phyloP scores from a whole-genome alignment of 2,888 invertebrate species.

The Esperia sulphurella region DNA sequence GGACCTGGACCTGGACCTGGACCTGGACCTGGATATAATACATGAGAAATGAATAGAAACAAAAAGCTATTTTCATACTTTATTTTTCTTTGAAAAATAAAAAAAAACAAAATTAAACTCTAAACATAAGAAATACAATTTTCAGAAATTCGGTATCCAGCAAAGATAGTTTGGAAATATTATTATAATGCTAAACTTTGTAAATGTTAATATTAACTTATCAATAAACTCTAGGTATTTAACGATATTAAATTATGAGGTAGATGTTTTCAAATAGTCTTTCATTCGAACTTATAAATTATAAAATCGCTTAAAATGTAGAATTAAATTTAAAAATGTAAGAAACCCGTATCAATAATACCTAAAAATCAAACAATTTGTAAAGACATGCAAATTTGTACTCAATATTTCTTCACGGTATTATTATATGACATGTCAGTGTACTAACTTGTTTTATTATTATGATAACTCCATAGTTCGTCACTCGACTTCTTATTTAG shows the following conservation, averaged over 20 bases:
- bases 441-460: no score
- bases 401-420: not conserved
- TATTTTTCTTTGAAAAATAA: slow-evolving; percentile 74
- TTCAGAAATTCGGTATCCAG: slow-evolving; percentile 58
- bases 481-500: no score
- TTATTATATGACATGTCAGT: not conserved
- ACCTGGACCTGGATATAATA: no score
- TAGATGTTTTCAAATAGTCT: slow-evolving; percentile 77
- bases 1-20: no score
- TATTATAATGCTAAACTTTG: slow-evolving; percentile 59
- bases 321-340: slow-evolving; percentile 39
- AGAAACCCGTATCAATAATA: slow-evolving; percentile 49
- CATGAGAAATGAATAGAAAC: slow-evolving; percentile 28
- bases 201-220: slow-evolving; percentile 69
- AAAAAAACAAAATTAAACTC: slow-evolving; percentile 73
- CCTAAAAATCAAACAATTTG: slow-evolving; percentile 12
- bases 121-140: slow-evolving; percentile 62
- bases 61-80: slow-evolving; percentile 42
- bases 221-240: slow-evolving; percentile 63
- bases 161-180: slow-evolving; percentile 48
- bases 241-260: slow-evolving; percentile 75
- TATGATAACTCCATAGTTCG: no score
- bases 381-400: not conserved
- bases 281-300: slow-evolving; percentile 63
- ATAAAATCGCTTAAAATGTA: slow-evolving; percentile 37